Evolutionary conservation across 2,113 vertebrate species (phyloP).

Genomic region (Pampusana beccarii): DNA sequence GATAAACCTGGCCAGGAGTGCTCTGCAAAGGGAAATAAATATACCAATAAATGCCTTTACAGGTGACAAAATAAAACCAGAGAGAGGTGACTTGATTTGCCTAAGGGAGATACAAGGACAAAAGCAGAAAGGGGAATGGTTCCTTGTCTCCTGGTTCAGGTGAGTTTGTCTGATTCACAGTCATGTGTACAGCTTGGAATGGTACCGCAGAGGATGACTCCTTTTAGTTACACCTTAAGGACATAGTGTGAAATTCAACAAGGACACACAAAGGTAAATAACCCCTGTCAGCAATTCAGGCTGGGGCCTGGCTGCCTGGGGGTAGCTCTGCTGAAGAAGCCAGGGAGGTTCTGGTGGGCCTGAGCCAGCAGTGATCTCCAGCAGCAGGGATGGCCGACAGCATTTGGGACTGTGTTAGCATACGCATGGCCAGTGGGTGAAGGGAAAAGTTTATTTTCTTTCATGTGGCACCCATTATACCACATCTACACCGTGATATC

Average conservation of each 20-base stretch:
- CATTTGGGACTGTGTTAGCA: neutral
- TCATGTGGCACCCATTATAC: neutral
- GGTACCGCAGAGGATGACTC: neutral
- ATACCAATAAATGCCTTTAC: neutral
- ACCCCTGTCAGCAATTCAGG: neutral
- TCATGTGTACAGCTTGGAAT: neutral
- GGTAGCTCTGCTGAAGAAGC: neutral
- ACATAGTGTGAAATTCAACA: neutral
- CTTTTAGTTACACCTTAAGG: neutral
- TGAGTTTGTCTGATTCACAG: neutral
- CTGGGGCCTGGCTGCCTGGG: neutral
- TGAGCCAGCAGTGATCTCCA: neutral
- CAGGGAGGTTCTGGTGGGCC: neutral
- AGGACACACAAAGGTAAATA: neutral
- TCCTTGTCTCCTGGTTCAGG: neutral
- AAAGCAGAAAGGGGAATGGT: neutral
- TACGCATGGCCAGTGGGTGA: neutral
- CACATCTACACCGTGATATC: neutral
- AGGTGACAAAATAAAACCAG: neutral
- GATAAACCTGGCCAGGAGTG: neutral
- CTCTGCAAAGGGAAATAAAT: neutral
- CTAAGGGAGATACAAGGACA: neutral
- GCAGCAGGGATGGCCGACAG: neutral
- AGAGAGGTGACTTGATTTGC: neutral
- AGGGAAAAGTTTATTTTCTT: neutral